Percentiles rank a stretch among this genome's conserved stretches.
phyloP scores from a whole-genome alignment of 2,888 invertebrate species.

The Dysmachus trigonus region DNA sequence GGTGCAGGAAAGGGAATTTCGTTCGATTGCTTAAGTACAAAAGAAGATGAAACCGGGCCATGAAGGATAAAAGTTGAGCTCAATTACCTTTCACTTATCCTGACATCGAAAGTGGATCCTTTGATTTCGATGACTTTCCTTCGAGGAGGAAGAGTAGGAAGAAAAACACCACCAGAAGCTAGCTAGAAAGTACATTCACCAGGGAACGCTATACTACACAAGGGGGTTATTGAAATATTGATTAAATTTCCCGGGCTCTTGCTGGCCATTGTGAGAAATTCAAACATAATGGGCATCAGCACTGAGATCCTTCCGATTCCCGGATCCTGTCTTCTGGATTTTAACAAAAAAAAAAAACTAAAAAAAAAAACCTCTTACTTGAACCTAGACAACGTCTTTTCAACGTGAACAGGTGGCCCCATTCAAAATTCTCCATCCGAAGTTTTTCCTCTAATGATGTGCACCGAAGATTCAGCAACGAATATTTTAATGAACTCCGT shows the following conservation, averaged over 20 bases:
- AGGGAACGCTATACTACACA: background rate
- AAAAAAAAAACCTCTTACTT: background rate
- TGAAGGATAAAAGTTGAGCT: conserved; percentile 23
- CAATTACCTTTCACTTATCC: conserved; percentile 37
- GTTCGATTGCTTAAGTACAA: conserved; percentile 24
- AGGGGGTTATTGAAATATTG: conserved; percentile 21
- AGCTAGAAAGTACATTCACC: conserved; percentile 5
- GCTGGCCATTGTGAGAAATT: background rate
- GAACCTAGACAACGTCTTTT: background rate
- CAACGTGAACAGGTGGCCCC: background rate
- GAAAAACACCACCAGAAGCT: background rate
- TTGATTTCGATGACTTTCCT: conserved; percentile 25
- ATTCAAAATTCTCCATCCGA: background rate
- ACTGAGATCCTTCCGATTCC: background rate
- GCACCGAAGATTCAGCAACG: background rate
- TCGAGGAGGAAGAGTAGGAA: no score
- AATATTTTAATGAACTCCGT: background rate
- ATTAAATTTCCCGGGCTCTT: conserved; percentile 4
- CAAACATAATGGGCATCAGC: background rate
- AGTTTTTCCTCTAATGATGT: background rate
- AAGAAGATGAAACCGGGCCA: conserved; percentile 21
- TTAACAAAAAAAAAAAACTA: no score
- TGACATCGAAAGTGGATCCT: conserved; percentile 33
- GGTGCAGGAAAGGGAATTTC: conserved; percentile 25
- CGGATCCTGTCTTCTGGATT: background rate